These are phyloP conservation scores for Carassius gibelio DNA, from an alignment of 2,113 vertebrate genomes.

Conservation along the genomic window DNA sequence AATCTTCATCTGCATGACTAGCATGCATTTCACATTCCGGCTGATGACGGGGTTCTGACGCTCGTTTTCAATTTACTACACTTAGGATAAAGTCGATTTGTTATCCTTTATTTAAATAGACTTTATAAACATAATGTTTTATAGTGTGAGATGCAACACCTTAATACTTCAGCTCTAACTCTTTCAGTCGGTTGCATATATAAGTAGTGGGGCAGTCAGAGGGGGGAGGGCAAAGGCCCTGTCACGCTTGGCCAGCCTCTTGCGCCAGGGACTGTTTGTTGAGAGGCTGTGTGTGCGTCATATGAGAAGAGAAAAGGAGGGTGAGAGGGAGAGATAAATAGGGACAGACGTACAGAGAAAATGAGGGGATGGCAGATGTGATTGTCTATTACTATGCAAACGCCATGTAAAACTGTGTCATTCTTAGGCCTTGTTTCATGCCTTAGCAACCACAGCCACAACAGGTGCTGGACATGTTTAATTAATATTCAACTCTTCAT, in stretches of 20 bases:
- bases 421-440: conserved; percentile 63
- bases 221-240: conserved; percentile 59
- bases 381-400: conserved; percentile 66
- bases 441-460: conserved; percentile 5
- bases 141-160: neutral
- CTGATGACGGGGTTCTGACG: neutral
- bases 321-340: conserved; percentile 46
- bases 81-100: neutral
- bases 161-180: conserved; percentile 41
- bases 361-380: conserved; percentile 72
- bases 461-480: conserved; percentile 34
- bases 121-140: neutral
- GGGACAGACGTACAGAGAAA: conserved; percentile 63
- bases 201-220: conserved; percentile 31
- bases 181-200: conserved; percentile 48
- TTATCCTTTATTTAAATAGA: neutral
- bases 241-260: conserved; percentile 73
- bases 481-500: conserved; percentile 25
- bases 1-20: neutral
- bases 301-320: conserved; percentile 50
- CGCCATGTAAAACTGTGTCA: conserved; percentile 69
- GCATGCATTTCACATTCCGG: neutral
- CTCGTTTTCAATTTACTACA: neutral
- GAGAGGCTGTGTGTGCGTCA: conserved; percentile 74
- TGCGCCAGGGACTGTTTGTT: conserved; percentile 69